These are phyloP conservation scores for Tenodera sinensis DNA, from an alignment of 2,888 invertebrate species.

Conservation along the genomic window DNA sequence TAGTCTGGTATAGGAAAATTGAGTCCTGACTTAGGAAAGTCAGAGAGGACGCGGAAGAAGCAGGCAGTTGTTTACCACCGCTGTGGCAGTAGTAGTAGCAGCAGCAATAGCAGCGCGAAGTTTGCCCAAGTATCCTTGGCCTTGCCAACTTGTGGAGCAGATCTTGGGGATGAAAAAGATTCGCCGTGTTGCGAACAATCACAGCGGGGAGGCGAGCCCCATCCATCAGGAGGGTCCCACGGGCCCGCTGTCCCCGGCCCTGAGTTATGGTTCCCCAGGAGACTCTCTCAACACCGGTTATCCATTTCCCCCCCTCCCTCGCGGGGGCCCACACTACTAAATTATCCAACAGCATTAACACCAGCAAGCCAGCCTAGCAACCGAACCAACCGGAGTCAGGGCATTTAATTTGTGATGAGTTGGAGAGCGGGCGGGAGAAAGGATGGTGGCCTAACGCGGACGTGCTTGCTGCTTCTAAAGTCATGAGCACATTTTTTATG, in stretches of 20 bases:
- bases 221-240: constrained; percentile 15
- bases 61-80: not conserved
- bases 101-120: too few species aligned
- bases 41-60: too few species aligned
- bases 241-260: constrained; percentile 25
- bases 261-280: constrained; percentile 33
- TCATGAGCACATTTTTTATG: not conserved
- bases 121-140: not conserved
- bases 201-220: not conserved
- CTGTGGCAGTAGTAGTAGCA: too few species aligned
- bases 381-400: not conserved
- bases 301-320: constrained; percentile 46
- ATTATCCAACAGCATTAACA: constrained; percentile 36
- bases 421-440: not conserved
- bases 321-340: constrained; percentile 30
- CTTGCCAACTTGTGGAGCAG: not conserved
- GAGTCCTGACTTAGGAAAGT: too few species aligned
- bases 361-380: constrained; percentile 23
- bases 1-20: too few species aligned
- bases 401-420: constrained; percentile 31
- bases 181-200: not conserved
- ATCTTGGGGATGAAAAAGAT: not conserved
- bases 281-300: constrained; percentile 46
- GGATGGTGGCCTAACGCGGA: not conserved
- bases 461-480: not conserved